phyloP scores from a whole-genome alignment of 1,140 invertebrate genomes.

The Cydia strobilella region DNA sequence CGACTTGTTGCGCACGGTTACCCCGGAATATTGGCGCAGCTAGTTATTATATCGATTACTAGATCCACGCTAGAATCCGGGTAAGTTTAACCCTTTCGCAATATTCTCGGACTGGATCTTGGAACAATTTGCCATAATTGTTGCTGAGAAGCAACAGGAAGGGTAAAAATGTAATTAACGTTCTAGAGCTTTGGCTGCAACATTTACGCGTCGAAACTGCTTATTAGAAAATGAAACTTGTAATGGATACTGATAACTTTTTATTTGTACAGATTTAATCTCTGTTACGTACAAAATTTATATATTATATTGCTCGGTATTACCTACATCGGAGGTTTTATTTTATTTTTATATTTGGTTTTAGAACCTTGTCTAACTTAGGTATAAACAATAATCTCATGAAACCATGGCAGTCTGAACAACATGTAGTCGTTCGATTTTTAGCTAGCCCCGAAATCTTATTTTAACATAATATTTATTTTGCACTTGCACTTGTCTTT shows the following conservation, averaged over 20 bases:
- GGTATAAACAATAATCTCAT: no score
- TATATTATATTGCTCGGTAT: no score
- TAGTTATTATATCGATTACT: slow-evolving; percentile 30
- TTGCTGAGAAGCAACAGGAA: slow-evolving; percentile 17
- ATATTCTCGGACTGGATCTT: slow-evolving; percentile 26
- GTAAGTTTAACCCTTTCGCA: slow-evolving; percentile 14
- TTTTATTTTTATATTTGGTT: no score
- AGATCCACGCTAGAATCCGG: slow-evolving; percentile 11
- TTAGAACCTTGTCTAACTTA: no score
- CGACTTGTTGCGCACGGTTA: background rate
- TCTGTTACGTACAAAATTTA: no score
- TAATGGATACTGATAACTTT: background rate
- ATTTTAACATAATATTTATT: no score
- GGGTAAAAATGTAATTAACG: slow-evolving; percentile 10
- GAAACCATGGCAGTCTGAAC: no score
- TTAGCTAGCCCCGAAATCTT: no score
- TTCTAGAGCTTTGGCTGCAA: background rate
- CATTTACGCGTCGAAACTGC: background rate
- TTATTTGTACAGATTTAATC: no score
- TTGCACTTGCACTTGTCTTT: no score
- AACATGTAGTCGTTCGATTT: no score
- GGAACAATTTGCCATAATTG: slow-evolving; percentile 28
- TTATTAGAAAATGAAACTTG: background rate
- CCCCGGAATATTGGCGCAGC: background rate
- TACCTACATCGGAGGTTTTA: no score